These are phyloP conservation scores for Pyrochroa serraticornis DNA, from an alignment of 2,888 invertebrate species.

Conservation along the genomic window DNA sequence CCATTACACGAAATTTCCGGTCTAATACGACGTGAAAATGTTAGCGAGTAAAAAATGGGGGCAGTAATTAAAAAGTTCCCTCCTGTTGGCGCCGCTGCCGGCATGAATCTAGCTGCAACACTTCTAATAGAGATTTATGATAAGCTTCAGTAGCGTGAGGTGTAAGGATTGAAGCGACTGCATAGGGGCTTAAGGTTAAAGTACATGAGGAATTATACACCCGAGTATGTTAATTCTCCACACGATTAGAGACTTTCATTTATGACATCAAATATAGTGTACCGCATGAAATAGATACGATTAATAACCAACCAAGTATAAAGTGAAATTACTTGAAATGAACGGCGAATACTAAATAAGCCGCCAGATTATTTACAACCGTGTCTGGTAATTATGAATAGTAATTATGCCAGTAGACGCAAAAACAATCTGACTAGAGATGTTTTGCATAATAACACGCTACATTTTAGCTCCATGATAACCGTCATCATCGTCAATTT, in stretches of 20 bases:
- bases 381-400: constrained; percentile 16
- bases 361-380: constrained; percentile 12
- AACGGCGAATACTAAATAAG: constrained; percentile 8
- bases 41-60: background rate
- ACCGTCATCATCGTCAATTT: constrained; percentile 11
- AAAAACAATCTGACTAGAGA: constrained; percentile 13
- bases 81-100: constrained; percentile 1
- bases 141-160: constrained; percentile 1
- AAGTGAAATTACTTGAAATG: constrained; percentile 8
- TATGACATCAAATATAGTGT: constrained; percentile 11
- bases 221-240: constrained; percentile 14
- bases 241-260: constrained; percentile 24
- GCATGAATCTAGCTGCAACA: background rate
- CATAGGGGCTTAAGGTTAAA: constrained; percentile 15
- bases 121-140: constrained; percentile 13
- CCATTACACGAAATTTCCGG: background rate
- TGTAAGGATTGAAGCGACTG: constrained; percentile 4
- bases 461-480: constrained; percentile 4
- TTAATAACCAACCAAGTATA: constrained; percentile 13
- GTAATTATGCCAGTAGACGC: background rate
- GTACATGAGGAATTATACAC: constrained; percentile 16
- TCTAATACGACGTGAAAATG: background rate
- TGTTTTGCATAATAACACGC: constrained; percentile 23
- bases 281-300: constrained; percentile 2
- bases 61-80: background rate